A percentile compares a stretch with the other conserved stretches of the same genome.
phyloP scores from a whole-genome alignment of 2,113 vertebrate genomes.

The Cephalopterus ornatus region DNA sequence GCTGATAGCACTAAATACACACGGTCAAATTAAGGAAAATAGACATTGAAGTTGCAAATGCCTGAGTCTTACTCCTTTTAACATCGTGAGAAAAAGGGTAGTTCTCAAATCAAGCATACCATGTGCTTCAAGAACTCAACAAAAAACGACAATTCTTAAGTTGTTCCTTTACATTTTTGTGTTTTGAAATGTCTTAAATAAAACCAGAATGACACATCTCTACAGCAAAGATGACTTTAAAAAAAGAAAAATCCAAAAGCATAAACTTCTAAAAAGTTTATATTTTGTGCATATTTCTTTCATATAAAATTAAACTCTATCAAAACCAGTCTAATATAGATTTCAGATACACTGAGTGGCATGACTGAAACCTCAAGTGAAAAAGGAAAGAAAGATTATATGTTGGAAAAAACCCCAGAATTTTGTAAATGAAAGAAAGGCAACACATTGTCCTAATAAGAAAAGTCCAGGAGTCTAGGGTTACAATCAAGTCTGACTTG shows the following conservation, averaged over 20 bases:
- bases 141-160: background rate
- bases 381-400: background rate
- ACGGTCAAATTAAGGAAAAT: background rate
- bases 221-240: background rate
- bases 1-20: background rate
- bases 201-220: background rate
- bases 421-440: background rate
- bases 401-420: background rate
- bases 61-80: background rate
- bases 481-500: background rate
- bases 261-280: background rate
- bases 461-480: background rate
- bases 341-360: background rate
- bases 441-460: background rate
- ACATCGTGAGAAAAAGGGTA: background rate
- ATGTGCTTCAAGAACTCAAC: background rate
- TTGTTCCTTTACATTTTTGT: background rate
- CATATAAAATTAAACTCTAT: background rate
- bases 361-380: background rate
- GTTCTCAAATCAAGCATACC: background rate
- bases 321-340: background rate
- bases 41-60: background rate
- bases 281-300: background rate
- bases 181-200: background rate
- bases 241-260: background rate